A percentile compares a stretch with the other conserved stretches of the same genome.
phyloP scores from a whole-genome alignment of 2,797 vertebrate species.

The Lycodopsis pacificus region DNA sequence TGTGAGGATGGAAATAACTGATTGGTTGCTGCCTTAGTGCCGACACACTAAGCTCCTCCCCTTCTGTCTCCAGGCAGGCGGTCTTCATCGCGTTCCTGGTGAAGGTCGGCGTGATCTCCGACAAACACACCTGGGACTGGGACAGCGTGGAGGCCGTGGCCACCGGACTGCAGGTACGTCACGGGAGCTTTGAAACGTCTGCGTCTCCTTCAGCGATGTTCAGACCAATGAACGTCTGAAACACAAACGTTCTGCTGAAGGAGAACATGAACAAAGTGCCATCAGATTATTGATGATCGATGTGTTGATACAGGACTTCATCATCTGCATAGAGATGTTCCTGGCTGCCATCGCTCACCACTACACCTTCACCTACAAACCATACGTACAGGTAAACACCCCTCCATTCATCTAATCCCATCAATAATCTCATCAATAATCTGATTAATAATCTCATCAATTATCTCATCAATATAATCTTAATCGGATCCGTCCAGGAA shows the following conservation, averaged over 20 bases:
- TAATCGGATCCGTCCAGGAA: slow-evolving; percentile 74
- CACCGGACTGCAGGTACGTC: slow-evolving; percentile 70
- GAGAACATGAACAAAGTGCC: neutral
- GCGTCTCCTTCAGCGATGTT: neutral
- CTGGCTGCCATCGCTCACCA: slow-evolving; percentile 95
- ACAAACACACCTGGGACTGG: slow-evolving; percentile 95
- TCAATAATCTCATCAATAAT: neutral
- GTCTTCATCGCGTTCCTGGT: slow-evolving; percentile 94
- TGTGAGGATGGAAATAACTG: no score
- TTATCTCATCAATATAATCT: no score
- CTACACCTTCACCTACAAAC: slow-evolving; percentile 95
- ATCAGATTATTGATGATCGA: neutral
- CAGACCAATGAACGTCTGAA: neutral
- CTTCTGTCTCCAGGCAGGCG: slow-evolving; percentile 87
- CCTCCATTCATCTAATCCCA: fast-evolving
- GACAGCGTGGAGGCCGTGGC: slow-evolving; percentile 94
- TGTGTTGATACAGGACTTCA: slow-evolving; percentile 88
- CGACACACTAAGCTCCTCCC: neutral
- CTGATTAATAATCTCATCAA: neutral
- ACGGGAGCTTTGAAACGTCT: neutral
- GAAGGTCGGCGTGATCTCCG: slow-evolving; percentile 95
- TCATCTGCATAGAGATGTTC: slow-evolving; percentile 98
- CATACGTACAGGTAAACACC: slow-evolving; percentile 88
- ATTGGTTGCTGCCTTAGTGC: no score
- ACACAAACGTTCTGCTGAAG: no score